Base-by-base conservation (phyloP, 2,888 invertebrate genomes). In the Reticulitermes lucifugus region DNA sequence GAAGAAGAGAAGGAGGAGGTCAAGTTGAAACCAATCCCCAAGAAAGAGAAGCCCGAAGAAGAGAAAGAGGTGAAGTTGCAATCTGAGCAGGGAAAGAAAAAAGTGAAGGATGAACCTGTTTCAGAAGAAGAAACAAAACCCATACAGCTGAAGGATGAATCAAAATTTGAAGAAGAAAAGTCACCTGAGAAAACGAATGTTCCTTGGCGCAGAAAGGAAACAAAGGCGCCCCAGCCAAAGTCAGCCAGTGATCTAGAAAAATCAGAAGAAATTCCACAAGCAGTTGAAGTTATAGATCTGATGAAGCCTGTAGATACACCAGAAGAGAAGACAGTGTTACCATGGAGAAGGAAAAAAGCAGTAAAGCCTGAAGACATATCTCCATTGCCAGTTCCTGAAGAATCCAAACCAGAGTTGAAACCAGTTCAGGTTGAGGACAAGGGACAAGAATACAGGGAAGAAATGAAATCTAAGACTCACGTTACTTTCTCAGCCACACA, bases 171-270 rank as follows among this genome's bases (percentile, higher is more conserved):
- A 84, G 83, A 79, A 59, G 82, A 60, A 82, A 55, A 21, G 82
- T 82, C 22, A 2, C 85, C 59, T n/a, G 86, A 89, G 84, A 88
- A 87, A 87, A 89, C 91, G 18, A 92, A 92, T 87, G 55, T 85
- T 21, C 82, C 85, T 9, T 85, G 85, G 85, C 85, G 77, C 21
- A 85, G 83, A 71, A 85, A 83, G 83, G 83, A 85, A 65, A 60
- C 82, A 83, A 75, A 77, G n/a, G 60, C 60, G 29, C 43, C 65
- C 41, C 60, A 70, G 22, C 65, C 70, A 41, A 71, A 82, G 43
- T 70, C 70, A 43, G 82, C 35, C 35, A n/a, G 70, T 12, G 41
- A 79, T 41, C 60, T 41, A 25, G 84, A n/a, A 5, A 43, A 29
- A 21, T 29, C 75, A 73, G 83, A 83, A 83, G 55, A 83, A 55